Base-by-base conservation (phyloP, 2,888 invertebrate species). In the Drosophila parthenogenetica region DNA sequence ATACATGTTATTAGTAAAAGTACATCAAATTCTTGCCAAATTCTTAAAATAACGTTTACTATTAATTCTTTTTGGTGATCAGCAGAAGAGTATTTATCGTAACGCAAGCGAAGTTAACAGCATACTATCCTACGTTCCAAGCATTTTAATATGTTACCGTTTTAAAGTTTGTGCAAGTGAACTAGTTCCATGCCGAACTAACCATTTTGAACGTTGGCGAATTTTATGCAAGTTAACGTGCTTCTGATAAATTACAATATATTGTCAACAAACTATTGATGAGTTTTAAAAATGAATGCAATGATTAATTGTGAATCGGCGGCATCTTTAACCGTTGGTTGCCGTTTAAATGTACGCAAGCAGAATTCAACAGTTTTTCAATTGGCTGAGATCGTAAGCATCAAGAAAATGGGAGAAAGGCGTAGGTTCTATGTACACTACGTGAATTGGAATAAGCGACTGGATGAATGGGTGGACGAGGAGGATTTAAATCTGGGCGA, bases 381-480 rank as follows among this genome's bases (percentile, higher is more conserved):
- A 68, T 93, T 98, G 87, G 99, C 99, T 55, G 99, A 99, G 94
- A 96, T 99, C 84, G 95, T 99, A 84, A 98, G 98, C 92, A 96
- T 98, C 81, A 98, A 97, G 93, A 97, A 98, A 76, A 95, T 95
- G 58, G 95, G 94, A 77, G 89, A 86, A 0, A 93, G 93, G 64
- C 94, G 94, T 77, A 93, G 94, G 76, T 99, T 97, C 92, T 99
- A 99, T 93, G 97, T 99, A 16, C 99, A 99, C 93, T 99, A 98
- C 94, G 97, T 99, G 79, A 99, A 99, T 92, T 99, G 97, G 92
- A 99, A 99, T 93, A 99, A 98, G 93, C 95, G 99, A 50, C 93
- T 99, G 88, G 99, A 99, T 91, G 99, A 99, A 93, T 99, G 99
- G 99, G 98, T 99, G 7, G 94, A 95, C 0, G 98, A 98, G 92